Conservation (phyloP, 2,888 invertebrate genomes). For the Masnerella sp. region DNA sequence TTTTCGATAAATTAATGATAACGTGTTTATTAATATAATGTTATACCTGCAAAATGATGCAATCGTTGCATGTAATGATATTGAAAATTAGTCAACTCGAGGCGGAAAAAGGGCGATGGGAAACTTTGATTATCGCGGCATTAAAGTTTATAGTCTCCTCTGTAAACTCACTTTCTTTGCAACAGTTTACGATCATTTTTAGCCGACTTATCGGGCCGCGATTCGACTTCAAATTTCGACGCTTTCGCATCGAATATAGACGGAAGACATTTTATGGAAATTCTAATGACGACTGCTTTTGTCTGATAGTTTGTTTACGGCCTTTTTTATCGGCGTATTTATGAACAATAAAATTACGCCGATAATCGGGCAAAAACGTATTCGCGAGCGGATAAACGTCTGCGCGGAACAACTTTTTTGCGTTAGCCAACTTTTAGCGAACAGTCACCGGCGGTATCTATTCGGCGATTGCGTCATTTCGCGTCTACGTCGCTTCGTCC, state of each 20-base stretch:
- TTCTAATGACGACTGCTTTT: not conserved
- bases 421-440: slow-evolving; percentile 29
- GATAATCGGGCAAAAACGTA: not conserved
- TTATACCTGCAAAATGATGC: slow-evolving; percentile 1
- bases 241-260: not conserved
- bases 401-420: not conserved
- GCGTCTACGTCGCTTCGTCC: slow-evolving; percentile 39
- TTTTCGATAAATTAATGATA: too few species aligned
- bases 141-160: slow-evolving; percentile 32
- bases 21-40: too few species aligned
- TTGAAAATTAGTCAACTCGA: slow-evolving; percentile 29
- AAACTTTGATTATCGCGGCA: slow-evolving; percentile 36
- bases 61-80: slow-evolving; percentile 4
- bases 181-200: slow-evolving; percentile 36
- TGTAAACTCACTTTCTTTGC: slow-evolving; percentile 33
- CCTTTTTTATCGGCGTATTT: too few species aligned
- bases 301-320: not conserved
- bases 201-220: slow-evolving; percentile 13
- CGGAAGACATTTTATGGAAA: not conserved
- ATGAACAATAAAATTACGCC: too few species aligned
- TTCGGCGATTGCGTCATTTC: slow-evolving; percentile 48
- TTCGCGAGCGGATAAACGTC: not conserved
- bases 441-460: slow-evolving; percentile 34
- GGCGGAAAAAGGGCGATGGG: slow-evolving; percentile 20
- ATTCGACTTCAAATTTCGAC: slow-evolving; percentile 21